Conservation (phyloP, 2,113 vertebrate species). For the Leiothrix lutea region DNA sequence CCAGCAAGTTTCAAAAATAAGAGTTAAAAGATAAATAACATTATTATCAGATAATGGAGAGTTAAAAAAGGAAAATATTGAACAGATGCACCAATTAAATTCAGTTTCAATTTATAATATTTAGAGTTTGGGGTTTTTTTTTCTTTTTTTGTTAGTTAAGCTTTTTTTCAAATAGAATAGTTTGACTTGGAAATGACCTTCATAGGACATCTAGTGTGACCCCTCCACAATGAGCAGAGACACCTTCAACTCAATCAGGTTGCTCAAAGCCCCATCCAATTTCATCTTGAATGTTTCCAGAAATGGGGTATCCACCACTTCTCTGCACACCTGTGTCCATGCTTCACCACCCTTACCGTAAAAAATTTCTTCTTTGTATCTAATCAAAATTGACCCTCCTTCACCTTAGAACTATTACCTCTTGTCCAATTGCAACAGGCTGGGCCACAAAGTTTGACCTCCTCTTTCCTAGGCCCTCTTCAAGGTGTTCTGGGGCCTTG, state of each 20-base stretch:
- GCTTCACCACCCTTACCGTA: background rate
- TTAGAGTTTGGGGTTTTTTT: background rate
- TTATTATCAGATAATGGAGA: background rate
- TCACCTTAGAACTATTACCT: background rate
- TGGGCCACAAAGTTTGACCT: background rate
- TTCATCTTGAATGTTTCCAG: background rate
- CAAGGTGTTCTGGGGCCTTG: background rate
- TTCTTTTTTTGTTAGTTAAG: fast-evolving
- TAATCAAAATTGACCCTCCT: background rate
- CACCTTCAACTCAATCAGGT: background rate
- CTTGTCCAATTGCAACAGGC: background rate
- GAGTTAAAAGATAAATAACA: background rate
- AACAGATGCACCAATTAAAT: background rate
- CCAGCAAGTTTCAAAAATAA: background rate
- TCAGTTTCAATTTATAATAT: background rate
- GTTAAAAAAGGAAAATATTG: background rate
- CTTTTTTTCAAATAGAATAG: background rate
- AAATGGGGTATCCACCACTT: background rate
- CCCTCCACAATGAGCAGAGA: background rate
- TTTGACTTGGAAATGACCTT: background rate
- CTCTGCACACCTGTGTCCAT: background rate
- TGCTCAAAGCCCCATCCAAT: background rate
- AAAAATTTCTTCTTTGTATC: background rate
- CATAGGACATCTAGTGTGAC: background rate
- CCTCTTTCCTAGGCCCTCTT: background rate